Percentiles rank a stretch among this genome's conserved stretches.
phyloP scores from a whole-genome alignment of 2,888 invertebrate genomes.

The Meiosimyza decipiens region DNA sequence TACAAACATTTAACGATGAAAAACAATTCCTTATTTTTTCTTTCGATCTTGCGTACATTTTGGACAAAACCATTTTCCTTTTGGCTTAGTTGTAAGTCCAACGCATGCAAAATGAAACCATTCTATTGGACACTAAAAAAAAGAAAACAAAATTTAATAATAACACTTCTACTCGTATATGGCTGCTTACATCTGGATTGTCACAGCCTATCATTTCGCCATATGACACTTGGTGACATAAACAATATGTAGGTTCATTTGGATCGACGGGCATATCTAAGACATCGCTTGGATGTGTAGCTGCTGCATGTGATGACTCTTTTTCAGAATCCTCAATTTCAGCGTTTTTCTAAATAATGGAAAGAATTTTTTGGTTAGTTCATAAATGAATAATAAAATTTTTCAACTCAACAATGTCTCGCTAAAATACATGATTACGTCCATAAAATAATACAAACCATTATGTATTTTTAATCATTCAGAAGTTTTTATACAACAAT shows the following conservation, averaged over 20 bases:
- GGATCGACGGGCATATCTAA: slow-evolving; percentile 94
- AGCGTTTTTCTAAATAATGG: slow-evolving; percentile 56
- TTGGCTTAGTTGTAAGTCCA: slow-evolving; percentile 85
- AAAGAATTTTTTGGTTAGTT: slow-evolving; percentile 1
- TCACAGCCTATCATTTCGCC: slow-evolving; percentile 97
- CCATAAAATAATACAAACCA: too few relatives aligned
- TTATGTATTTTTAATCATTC: too few relatives aligned
- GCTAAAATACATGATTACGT: too few relatives aligned
- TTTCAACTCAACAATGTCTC: neutral
- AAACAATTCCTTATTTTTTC: slow-evolving; percentile 73
- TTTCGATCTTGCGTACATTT: slow-evolving; percentile 87
- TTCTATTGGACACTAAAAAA: slow-evolving; percentile 79
- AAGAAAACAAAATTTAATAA: neutral
- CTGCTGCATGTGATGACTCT: slow-evolving; percentile 67
- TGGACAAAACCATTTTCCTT: slow-evolving; percentile 95
- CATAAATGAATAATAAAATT: neutral
- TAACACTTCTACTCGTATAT: neutral
- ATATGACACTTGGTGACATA: slow-evolving; percentile 96
- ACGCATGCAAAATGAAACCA: slow-evolving; percentile 96
- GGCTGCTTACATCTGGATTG: slow-evolving; percentile 74
- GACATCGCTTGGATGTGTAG: slow-evolving; percentile 87
- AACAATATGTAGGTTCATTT: slow-evolving; percentile 97
- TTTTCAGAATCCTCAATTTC: slow-evolving; percentile 70
- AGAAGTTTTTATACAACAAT: too few relatives aligned
- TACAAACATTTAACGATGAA: too few relatives aligned